A percentile compares a stretch with the other conserved stretches of the same genome.
These are phyloP conservation scores for Physeter macrocephalus DNA, from an alignment of 2,113 vertebrate genomes.

Conservation along the genomic window DNA sequence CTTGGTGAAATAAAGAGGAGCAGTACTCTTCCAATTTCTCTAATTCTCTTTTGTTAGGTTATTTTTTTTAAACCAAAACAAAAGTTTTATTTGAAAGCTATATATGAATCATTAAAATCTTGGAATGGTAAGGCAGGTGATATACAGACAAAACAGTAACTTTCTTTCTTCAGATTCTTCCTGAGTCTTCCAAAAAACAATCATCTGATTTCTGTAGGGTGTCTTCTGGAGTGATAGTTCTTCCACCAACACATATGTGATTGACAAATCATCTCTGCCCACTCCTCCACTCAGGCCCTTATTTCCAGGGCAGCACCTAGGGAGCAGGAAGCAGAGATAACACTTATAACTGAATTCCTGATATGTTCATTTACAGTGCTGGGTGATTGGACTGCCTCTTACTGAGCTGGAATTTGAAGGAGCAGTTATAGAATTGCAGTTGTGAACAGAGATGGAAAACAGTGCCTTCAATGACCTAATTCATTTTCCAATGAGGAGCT, in stretches of 20 bases:
- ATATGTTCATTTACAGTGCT: not conserved
- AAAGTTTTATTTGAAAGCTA: not conserved
- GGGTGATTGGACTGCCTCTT: not conserved
- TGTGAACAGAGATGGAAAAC: not conserved
- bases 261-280: not conserved
- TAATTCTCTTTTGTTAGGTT: not conserved
- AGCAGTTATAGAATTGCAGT: not conserved
- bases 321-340: not conserved
- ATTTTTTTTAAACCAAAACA: not conserved
- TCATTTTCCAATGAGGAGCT: not conserved
- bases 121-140: not conserved
- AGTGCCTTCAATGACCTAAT: not conserved
- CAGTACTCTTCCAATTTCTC: not conserved
- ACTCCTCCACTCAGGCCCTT: not conserved
- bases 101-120: not conserved
- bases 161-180: not conserved
- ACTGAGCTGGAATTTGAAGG: not conserved
- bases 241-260: not conserved
- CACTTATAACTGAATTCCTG: not conserved
- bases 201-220: not conserved
- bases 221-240: not conserved
- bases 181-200: not conserved
- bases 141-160: not conserved
- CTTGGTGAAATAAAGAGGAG: not conserved
- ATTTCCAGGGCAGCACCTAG: not conserved